Evolutionary conservation across 2,113 vertebrate genomes (phyloP).

Genomic region (Numida meleagris): DNA sequence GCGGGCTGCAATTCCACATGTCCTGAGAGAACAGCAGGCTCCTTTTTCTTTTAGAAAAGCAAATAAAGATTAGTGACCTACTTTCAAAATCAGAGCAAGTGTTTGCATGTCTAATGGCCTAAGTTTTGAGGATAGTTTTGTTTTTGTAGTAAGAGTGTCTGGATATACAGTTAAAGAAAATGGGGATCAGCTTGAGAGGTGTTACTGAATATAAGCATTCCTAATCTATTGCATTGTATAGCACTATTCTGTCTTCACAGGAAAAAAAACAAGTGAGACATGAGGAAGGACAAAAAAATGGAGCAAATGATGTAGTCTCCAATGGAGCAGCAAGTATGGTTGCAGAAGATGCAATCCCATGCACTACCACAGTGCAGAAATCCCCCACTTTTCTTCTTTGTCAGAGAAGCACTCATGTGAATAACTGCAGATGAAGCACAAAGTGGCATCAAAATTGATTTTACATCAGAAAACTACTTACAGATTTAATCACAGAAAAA

Average conservation of each 20-base stretch:
- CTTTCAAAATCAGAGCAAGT: neutral
- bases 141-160: neutral
- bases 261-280: neutral
- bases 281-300: neutral
- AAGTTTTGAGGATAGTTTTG: neutral
- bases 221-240: neutral
- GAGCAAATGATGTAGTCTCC: neutral
- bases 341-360: neutral
- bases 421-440: neutral
- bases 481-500: slow-evolving; percentile 2
- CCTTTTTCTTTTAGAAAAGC: neutral
- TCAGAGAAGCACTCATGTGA: neutral
- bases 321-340: accelerated
- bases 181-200: neutral
- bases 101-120: neutral
- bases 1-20: neutral
- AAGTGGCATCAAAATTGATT: neutral
- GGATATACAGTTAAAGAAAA: neutral
- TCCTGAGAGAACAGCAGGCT: neutral
- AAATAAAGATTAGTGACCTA: neutral
- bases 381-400: neutral
- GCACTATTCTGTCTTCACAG: neutral
- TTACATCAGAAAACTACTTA: slow-evolving; percentile 18
- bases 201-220: neutral
- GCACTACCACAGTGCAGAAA: neutral